Percentiles rank a stretch among this genome's conserved stretches.
These are phyloP conservation scores for Acrocera orbiculus DNA, from an alignment of 2,888 invertebrate genomes.

Conservation along the genomic window DNA sequence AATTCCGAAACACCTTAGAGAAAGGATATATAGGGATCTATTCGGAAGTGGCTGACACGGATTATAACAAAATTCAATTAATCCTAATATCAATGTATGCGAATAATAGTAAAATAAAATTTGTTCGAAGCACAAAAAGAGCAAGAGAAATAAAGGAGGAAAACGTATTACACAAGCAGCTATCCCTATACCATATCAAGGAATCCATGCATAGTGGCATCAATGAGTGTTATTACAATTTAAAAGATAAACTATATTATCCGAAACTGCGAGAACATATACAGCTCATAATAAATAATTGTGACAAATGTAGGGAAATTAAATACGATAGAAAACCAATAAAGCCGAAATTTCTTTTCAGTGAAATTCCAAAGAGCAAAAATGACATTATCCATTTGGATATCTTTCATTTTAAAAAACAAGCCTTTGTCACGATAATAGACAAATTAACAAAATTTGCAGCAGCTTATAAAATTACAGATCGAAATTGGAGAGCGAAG, in stretches of 20 bases:
- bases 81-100: no score
- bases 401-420: constrained; percentile 1
- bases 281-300: background rate
- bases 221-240: constrained; percentile 3
- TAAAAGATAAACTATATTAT: constrained; percentile 2
- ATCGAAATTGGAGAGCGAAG: constrained; percentile 3
- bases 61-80: no score
- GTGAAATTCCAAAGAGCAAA: background rate
- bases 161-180: background rate
- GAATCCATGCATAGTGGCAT: constrained; percentile 7
- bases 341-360: background rate
- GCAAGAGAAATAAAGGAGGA: constrained; percentile 1
- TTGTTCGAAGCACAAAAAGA: background rate
- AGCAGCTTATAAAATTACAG: constrained; percentile 3
- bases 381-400: constrained; percentile 1
- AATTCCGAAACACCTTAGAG: constrained; percentile 6
- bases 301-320: background rate
- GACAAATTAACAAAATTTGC: no score
- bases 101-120: background rate
- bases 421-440: constrained; percentile 5
- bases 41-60: constrained; percentile 5
- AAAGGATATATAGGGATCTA: constrained; percentile 6
- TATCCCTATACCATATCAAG: constrained; percentile 1
- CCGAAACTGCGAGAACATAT: background rate
- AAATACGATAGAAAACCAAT: constrained; percentile 2